Conservation (phyloP, 2,797 vertebrate species). For the Takifugu rubripes region DNA sequence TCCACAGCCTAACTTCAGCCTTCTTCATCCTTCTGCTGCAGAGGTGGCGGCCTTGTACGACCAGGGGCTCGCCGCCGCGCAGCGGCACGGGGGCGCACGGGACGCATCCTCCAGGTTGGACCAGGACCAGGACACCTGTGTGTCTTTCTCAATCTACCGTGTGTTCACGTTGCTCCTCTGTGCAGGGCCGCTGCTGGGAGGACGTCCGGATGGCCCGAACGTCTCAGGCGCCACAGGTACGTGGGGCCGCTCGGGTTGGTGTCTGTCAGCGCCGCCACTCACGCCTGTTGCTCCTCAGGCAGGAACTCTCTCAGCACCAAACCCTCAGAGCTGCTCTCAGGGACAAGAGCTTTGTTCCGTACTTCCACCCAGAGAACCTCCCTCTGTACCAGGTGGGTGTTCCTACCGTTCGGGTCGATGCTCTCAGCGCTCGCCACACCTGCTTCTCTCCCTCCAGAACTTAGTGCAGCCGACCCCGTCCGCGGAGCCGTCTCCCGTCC, state of each 20-base stretch:
- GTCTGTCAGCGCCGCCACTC: background rate
- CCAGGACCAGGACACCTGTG: no score
- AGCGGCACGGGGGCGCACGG: no score
- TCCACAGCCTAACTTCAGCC: no score
- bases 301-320: conserved; percentile 69
- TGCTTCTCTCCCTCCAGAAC: conserved; percentile 28
- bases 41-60: no score
- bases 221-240: conserved; percentile 79
- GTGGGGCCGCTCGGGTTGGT: background rate
- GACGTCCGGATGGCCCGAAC: conserved; percentile 72
- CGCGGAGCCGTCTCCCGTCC: conserved; percentile 64
- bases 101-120: no score
- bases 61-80: no score
- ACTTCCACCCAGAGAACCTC: conserved; percentile 81
- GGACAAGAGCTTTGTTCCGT: conserved; percentile 72
- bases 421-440: background rate
- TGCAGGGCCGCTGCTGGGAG: conserved; percentile 45
- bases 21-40: no score
- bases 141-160: background rate
- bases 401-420: background rate
- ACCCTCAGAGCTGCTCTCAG: conserved; percentile 63
- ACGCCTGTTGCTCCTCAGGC: conserved; percentile 58
- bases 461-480: conserved; percentile 41
- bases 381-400: conserved; percentile 45
- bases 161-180: background rate